Evolutionary conservation across 2,888 invertebrate species (phyloP).

Genomic region (Tribolium freemani): DNA sequence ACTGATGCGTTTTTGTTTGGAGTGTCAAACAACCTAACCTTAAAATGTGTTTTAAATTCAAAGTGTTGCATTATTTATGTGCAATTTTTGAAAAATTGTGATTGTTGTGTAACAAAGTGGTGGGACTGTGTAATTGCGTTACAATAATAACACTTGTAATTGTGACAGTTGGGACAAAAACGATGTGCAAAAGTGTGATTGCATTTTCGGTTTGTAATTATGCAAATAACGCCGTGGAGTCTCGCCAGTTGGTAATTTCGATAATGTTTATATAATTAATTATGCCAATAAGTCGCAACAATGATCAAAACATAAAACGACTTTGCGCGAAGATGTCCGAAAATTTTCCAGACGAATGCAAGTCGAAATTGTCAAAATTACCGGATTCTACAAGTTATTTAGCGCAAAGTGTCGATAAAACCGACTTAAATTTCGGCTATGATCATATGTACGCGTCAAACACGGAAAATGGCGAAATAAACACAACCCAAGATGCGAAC

Average conservation of each 20-base stretch:
- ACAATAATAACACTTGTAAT: neutral
- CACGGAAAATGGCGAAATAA: conserved; percentile 52
- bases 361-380: conserved; percentile 45
- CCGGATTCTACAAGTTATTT: conserved; percentile 45
- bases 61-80: neutral
- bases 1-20: neutral
- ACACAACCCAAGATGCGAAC: conserved; percentile 48
- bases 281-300: conserved; percentile 54
- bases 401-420: conserved; percentile 59
- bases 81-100: neutral
- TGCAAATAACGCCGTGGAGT: neutral
- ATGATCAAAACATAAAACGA: conserved; percentile 68
- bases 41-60: neutral
- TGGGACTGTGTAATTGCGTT: neutral
- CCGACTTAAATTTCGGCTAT: conserved; percentile 75
- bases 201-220: neutral
- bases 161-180: neutral
- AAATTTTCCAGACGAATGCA: conserved; percentile 64
- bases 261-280: conserved; percentile 23
- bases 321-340: conserved; percentile 68
- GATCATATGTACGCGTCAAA: conserved; percentile 83
- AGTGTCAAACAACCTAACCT: neutral
- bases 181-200: neutral
- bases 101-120: no score
- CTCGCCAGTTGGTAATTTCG: neutral